phyloP scores from a whole-genome alignment of 2,888 invertebrate genomes.

The Noctuana brunneofusca region DNA sequence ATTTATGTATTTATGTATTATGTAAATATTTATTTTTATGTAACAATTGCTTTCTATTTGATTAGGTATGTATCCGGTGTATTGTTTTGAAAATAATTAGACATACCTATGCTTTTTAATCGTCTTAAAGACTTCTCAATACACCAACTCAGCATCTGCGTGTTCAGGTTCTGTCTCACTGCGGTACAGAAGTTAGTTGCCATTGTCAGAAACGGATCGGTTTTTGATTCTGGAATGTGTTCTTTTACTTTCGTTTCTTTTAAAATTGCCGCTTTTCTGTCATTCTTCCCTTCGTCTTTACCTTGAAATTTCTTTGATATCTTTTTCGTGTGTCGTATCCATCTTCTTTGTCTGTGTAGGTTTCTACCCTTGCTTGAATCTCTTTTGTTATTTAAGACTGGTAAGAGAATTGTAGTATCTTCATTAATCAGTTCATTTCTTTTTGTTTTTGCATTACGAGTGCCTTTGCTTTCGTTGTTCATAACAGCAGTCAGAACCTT shows the following conservation, averaged over 20 bases:
- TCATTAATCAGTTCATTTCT: slow-evolving; percentile 46
- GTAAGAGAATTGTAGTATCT: slow-evolving; percentile 57
- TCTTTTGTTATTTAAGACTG: slow-evolving; percentile 47
- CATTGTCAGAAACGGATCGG: slow-evolving; percentile 62
- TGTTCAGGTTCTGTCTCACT: slow-evolving; percentile 59
- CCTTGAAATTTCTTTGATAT: slow-evolving; percentile 40
- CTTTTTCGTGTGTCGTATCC: slow-evolving; percentile 57
- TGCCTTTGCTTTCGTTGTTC: slow-evolving; percentile 43
- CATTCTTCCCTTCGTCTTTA: background rate
- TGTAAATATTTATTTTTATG: too few relatives aligned
- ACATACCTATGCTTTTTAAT: slow-evolving; percentile 59
- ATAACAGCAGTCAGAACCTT: slow-evolving; percentile 57
- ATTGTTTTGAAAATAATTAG: background rate
- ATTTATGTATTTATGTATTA: too few relatives aligned
- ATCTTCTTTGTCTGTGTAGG: slow-evolving; percentile 55
- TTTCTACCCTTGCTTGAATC: slow-evolving; percentile 15
- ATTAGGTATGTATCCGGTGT: too few relatives aligned
- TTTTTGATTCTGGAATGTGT: slow-evolving; percentile 35
- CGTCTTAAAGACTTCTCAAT: slow-evolving; percentile 67
- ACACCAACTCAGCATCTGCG: slow-evolving; percentile 64
- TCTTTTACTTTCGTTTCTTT: slow-evolving; percentile 24
- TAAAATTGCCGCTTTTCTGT: background rate
- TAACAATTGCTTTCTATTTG: too few relatives aligned
- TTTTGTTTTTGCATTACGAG: slow-evolving; percentile 55
- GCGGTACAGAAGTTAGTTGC: slow-evolving; percentile 67